These are phyloP conservation scores for Australoheros facetus DNA, from an alignment of 2,797 vertebrate species.

Conservation along the genomic window DNA sequence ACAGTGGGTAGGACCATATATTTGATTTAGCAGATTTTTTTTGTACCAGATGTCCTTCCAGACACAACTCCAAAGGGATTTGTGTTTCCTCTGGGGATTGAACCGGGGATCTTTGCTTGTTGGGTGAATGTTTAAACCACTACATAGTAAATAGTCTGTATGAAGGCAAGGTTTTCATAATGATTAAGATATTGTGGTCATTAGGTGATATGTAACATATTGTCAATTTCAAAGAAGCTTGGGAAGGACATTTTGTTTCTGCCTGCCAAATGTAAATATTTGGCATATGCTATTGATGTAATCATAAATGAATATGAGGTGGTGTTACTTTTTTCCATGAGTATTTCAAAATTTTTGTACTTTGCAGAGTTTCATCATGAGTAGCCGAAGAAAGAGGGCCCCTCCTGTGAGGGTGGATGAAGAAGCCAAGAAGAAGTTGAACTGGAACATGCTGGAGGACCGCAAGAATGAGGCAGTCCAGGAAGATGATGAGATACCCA, in stretches of 20 bases:
- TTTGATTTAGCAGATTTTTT: not conserved
- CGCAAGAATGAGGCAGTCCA: conserved; percentile 78
- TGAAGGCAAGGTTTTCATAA: not conserved
- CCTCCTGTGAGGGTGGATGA: conserved; percentile 90
- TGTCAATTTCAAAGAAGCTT: not conserved
- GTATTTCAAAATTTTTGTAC: not conserved
- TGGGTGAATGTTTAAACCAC: not conserved
- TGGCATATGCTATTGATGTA: not conserved
- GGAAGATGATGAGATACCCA: conserved; percentile 54
- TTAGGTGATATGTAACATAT: not conserved
- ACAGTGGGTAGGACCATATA: not conserved
- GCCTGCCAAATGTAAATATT: not conserved
- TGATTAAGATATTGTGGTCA: not conserved
- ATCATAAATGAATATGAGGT: not conserved
- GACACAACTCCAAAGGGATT: not conserved
- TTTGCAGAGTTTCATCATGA: conserved; percentile 82
- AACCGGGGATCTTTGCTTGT: not conserved
- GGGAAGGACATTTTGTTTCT: not conserved
- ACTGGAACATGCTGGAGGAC: conserved; percentile 97
- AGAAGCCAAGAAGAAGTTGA: conserved; percentile 85
- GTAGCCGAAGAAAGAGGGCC: conserved; percentile 88
- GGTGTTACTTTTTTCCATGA: not conserved
- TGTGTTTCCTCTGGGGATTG: not conserved
- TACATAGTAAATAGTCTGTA: not conserved
- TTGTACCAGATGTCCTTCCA: not conserved